phyloP scores from a whole-genome alignment of 2,113 vertebrate species.

The Onychostoma macrolepis region DNA sequence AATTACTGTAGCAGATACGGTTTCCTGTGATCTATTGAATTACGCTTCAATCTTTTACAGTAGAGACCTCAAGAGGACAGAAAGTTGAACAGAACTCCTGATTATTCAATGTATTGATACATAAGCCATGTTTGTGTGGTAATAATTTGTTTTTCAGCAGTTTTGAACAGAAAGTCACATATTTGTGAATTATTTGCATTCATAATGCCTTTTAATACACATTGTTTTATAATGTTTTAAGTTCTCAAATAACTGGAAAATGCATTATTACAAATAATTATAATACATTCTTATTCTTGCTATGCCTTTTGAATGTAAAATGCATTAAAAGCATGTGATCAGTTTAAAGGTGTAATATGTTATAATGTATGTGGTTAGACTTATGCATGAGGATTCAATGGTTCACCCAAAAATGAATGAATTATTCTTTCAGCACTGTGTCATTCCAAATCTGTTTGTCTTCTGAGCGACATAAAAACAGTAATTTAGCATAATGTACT shows the following conservation, averaged over 20 bases:
- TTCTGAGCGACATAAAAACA: background rate
- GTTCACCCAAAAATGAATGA: background rate
- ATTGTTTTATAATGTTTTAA: background rate
- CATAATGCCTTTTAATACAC: background rate
- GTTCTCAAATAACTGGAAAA: background rate
- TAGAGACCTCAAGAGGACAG: background rate
- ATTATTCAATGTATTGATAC: background rate
- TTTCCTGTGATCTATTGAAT: constrained; percentile 16
- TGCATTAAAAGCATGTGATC: background rate
- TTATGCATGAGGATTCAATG: background rate
- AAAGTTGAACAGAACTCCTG: background rate
- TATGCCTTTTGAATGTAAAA: background rate
- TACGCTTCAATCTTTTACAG: background rate
- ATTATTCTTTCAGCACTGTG: background rate
- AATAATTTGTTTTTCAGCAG: background rate
- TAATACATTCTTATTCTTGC: background rate
- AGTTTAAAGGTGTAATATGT: background rate
- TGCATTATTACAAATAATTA: background rate
- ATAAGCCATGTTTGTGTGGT: background rate
- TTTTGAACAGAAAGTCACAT: background rate
- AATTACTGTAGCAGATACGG: background rate
- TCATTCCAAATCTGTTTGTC: background rate
- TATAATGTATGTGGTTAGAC: background rate
- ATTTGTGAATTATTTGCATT: background rate
- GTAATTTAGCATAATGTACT: background rate